Evolutionary conservation across 2,888 invertebrate species (phyloP).

Genomic region (Leucophenga montana): DNA sequence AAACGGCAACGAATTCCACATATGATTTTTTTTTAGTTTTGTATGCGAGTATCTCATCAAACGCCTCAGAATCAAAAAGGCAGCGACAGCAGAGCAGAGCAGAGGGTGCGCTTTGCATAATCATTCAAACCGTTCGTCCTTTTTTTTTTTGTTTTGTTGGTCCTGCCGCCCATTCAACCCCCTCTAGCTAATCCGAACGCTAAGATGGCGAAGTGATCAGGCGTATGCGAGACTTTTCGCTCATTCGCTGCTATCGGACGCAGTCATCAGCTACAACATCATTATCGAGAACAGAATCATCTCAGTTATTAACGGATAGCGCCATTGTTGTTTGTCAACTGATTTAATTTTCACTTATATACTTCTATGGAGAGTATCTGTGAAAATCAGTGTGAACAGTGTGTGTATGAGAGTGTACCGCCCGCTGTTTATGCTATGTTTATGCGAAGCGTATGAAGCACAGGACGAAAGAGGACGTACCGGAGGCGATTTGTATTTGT

Average conservation of each 20-base stretch:
- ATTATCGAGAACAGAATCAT: slow-evolving; percentile 30
- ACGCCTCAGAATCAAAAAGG: slow-evolving; percentile 72
- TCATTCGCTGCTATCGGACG: slow-evolving; percentile 32
- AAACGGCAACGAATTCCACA: slow-evolving; percentile 39
- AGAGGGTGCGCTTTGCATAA: too few relatives aligned
- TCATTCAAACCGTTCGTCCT: neutral
- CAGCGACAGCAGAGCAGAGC: slow-evolving; percentile 44
- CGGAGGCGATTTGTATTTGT: slow-evolving; percentile 57
- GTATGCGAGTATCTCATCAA: slow-evolving; percentile 70
- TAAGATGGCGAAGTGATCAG: slow-evolving; percentile 45
- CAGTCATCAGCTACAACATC: slow-evolving; percentile 3
- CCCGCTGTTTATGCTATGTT: slow-evolving; percentile 48
- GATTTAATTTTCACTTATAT: slow-evolving; percentile 65
- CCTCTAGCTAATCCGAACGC: slow-evolving; percentile 55
- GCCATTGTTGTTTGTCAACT: slow-evolving; percentile 59
- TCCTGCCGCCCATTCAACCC: slow-evolving; percentile 37
- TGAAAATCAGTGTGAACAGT: neutral
- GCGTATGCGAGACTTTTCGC: slow-evolving; percentile 29
- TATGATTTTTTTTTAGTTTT: slow-evolving; percentile 41
- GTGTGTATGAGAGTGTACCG: slow-evolving; percentile 16
- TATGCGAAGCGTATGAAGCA: too few relatives aligned
- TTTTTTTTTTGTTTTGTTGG: neutral
- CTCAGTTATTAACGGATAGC: slow-evolving; percentile 41
- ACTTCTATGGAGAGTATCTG: slow-evolving; percentile 4
- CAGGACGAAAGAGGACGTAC: too few relatives aligned